Base-by-base conservation (phyloP, 2,113 vertebrate species). In the Aegotheles bennettii region DNA sequence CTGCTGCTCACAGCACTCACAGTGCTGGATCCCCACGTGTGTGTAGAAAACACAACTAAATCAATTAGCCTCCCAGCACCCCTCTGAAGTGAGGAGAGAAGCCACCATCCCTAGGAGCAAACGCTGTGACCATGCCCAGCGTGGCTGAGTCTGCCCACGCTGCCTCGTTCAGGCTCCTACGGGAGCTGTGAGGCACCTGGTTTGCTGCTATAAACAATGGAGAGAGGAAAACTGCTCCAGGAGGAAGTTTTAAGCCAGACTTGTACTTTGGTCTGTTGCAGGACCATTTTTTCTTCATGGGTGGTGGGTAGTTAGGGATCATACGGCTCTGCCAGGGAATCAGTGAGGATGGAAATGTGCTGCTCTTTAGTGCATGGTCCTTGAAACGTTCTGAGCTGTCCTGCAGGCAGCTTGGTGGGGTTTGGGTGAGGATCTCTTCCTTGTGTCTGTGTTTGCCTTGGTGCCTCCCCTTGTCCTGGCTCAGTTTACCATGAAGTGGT, bases 401-500 rank as follows among this genome's bases (percentile, higher is more conserved):
- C 38, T 57, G 21, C 2, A 4, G 63, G 26, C 40, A 8, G 35
- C 43, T 23, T 60, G 21, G 4, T 16, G 45, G 26, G 25, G 4
- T 38, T 28, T 26, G 47, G 73, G 31, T 51, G 50, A 57, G 45
- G 68, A 20, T 20, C 48, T 50, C 67, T 53, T 53, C 7, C 26
- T 12, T 0, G 0, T 23, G n/a, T 54, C 64, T 56, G 63, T 20
- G 19, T 20, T 50, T 42, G 74, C 31, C 21, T 18, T 57, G 29
- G 45, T 51, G 43, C 35, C 11, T 83, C 15, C 24, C 16, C 16
- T 61, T 54, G 28, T 24, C 33, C 10, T 36, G 77, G 26, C 4
- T 69, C 18, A 31, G 26, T 28, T 65, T 53, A 19, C 13, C 50
- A 17, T 29, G 43, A 63, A 42, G 8, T 0, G 0, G 2, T 0